Evolutionary conservation across 2,113 vertebrate genomes (phyloP).

Genomic region (Dascyllus trimaculatus): DNA sequence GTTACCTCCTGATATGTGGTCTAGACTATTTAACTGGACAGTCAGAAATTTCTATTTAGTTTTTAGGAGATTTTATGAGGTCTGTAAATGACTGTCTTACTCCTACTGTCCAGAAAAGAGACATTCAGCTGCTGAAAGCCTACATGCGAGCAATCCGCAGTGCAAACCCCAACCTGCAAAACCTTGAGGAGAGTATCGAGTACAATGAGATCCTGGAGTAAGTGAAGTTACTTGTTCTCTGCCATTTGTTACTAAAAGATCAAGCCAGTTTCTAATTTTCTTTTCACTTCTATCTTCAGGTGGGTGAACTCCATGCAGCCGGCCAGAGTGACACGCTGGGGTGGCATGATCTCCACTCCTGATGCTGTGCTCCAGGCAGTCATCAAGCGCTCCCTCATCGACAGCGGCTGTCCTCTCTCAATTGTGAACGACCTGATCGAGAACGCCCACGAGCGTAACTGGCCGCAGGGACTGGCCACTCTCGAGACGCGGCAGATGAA

Average conservation of each 20-base stretch:
- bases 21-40: background rate
- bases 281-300: constrained; percentile 73
- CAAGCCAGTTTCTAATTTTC: background rate
- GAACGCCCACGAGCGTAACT: constrained; percentile 98
- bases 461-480: constrained; percentile 97
- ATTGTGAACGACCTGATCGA: constrained; percentile 98
- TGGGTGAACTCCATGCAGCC: constrained; percentile 99
- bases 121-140: constrained; percentile 97
- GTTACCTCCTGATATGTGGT: too few species aligned
- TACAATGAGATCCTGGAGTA: constrained; percentile 99
- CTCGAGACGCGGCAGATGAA: constrained; percentile 99
- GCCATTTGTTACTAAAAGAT: background rate
- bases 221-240: constrained; percentile 67
- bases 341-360: constrained; percentile 98
- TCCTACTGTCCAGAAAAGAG: constrained; percentile 88
- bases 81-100: constrained; percentile 2
- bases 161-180: constrained; percentile 98
- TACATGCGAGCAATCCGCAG: constrained; percentile 98
- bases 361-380: constrained; percentile 97
- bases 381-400: constrained; percentile 97
- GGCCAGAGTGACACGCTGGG: constrained; percentile 97
- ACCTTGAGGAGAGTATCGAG: constrained; percentile 97
- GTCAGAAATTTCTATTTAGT: too few species aligned
- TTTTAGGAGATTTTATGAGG: background rate
- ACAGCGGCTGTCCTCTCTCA: constrained; percentile 96